A percentile compares a stretch with the other conserved stretches of the same genome.
Conservation (phyloP, 2,797 vertebrate species). For the Rhinogobio ventralis region DNA sequence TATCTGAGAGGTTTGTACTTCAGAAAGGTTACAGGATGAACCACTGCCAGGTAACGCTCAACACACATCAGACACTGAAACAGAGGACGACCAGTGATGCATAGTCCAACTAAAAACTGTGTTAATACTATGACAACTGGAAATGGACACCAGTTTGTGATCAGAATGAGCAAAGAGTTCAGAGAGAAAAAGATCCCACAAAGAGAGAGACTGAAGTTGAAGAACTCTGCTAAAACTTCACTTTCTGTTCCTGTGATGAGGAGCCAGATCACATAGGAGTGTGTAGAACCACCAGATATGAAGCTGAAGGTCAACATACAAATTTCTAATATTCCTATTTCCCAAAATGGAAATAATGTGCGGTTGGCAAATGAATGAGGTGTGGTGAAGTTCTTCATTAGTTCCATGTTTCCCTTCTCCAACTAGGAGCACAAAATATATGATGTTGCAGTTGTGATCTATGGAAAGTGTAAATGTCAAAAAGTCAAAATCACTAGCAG, state of each 20-base stretch:
- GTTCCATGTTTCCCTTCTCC: not conserved
- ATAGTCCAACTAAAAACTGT: not conserved
- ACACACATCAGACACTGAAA: not conserved
- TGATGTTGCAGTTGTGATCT: not conserved
- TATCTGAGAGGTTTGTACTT: slow-evolving; percentile 7
- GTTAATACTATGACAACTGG: not conserved
- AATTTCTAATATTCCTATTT: not conserved
- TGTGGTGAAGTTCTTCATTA: not conserved
- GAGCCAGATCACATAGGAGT: not conserved
- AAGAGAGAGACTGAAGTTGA: not conserved
- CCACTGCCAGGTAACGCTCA: slow-evolving; percentile 18
- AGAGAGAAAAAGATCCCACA: not conserved
- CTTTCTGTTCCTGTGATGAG: not conserved
- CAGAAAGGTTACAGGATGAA: slow-evolving; percentile 5
- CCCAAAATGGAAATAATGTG: not conserved
- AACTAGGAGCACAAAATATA: not conserved
- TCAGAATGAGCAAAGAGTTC: not conserved
- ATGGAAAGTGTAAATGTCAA: too few relatives aligned
- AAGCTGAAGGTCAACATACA: not conserved
- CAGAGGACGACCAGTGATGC: not conserved
- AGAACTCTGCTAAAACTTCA: not conserved
- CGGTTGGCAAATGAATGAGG: not conserved
- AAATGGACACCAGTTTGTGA: not conserved
- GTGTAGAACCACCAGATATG: not conserved
- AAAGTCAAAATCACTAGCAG: not conserved